phyloP scores from a whole-genome alignment of 2,888 invertebrate species.

The Trisateles emortualis region DNA sequence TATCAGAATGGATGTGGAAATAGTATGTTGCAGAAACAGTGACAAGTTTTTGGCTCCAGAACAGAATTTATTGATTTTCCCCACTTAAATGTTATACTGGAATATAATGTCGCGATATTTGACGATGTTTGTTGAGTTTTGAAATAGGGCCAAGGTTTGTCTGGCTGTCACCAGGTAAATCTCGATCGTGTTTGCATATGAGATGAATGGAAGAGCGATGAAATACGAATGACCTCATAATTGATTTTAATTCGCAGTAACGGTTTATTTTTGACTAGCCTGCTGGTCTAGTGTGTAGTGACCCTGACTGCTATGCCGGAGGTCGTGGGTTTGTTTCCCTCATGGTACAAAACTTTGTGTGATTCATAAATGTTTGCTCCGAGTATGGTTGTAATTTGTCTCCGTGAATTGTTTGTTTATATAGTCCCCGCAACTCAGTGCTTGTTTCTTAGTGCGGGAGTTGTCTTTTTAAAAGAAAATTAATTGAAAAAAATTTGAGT shows the following conservation, averaged over 20 bases:
- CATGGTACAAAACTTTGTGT: too few relatives aligned
- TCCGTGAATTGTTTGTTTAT: too few relatives aligned
- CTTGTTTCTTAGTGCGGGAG: too few relatives aligned
- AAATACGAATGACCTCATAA: too few relatives aligned
- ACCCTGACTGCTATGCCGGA: too few relatives aligned
- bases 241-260: not conserved
- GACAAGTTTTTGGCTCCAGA: conserved; percentile 58
- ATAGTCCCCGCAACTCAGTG: too few relatives aligned
- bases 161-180: conserved; percentile 30
- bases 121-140: conserved; percentile 30
- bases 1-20: conserved; percentile 46
- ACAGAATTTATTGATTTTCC: conserved; percentile 51
- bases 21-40: conserved; percentile 45
- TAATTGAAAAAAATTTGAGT: too few relatives aligned
- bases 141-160: conserved; percentile 39
- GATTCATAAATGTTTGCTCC: too few relatives aligned
- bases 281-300: too few relatives aligned
- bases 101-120: conserved; percentile 32
- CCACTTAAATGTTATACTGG: conserved; percentile 32
- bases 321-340: too few relatives aligned
- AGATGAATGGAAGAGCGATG: not conserved
- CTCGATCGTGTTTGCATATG: conserved; percentile 14
- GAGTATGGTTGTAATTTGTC: too few relatives aligned
- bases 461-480: too few relatives aligned
- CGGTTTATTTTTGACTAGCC: not conserved